Percentiles rank a stretch among this genome's conserved stretches.
These are phyloP conservation scores for Pandion haliaetus DNA, from an alignment of 2,113 vertebrate species.

Conservation along the genomic window DNA sequence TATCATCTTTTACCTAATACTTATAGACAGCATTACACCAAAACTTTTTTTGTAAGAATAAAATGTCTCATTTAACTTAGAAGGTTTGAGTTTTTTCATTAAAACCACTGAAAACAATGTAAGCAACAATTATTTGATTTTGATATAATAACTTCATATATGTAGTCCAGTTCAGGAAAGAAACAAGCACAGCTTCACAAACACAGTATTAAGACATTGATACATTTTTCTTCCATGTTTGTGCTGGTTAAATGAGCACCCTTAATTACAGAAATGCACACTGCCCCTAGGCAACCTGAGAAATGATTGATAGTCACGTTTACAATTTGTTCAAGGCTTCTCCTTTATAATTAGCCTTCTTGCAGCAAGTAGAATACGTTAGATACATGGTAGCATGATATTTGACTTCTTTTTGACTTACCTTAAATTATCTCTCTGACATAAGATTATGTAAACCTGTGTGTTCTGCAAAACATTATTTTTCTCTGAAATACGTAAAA, in stretches of 20 bases:
- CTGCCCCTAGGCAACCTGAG: neutral
- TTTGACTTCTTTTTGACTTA: neutral
- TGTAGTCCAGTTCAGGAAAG: neutral
- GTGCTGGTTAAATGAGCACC: neutral
- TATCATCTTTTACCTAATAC: neutral
- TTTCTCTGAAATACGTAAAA: neutral
- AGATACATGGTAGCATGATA: neutral
- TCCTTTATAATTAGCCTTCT: conserved; percentile 10
- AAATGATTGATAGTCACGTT: neutral
- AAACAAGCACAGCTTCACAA: neutral
- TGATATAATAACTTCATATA: neutral
- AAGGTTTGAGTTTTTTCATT: neutral
- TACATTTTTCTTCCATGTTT: neutral
- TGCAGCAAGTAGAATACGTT: neutral
- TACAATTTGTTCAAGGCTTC: conserved; percentile 19
- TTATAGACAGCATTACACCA: neutral
- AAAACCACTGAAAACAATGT: neutral
- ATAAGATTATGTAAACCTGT: neutral
- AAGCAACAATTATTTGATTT: neutral
- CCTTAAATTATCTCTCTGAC: neutral
- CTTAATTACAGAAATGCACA: conserved; percentile 20
- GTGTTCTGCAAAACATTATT: neutral
- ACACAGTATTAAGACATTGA: neutral
- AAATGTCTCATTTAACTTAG: neutral
- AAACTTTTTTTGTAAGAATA: neutral